These are phyloP conservation scores for Chroicocephalus ridibundus DNA, from an alignment of 2,113 vertebrate species.

Conservation along the genomic window DNA sequence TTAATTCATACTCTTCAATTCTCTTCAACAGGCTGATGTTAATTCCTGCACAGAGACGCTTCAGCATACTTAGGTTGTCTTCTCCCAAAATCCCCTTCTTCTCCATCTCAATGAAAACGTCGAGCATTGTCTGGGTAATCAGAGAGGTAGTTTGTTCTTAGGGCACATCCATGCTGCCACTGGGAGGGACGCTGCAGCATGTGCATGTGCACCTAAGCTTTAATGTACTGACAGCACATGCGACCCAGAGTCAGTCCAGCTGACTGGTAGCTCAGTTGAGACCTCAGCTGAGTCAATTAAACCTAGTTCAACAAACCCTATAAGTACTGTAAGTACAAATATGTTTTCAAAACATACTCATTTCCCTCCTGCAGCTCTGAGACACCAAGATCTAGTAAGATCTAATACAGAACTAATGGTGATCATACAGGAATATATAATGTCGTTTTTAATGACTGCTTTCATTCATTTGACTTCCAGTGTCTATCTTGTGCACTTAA, in stretches of 20 bases:
- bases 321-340: background rate
- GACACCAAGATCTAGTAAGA: background rate
- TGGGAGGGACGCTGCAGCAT: background rate
- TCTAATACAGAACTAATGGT: background rate
- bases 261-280: background rate
- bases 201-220: background rate
- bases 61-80: slow-evolving; percentile 52
- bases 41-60: slow-evolving; percentile 41
- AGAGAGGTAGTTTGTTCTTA: slow-evolving; percentile 28
- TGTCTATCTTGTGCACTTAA: background rate
- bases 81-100: slow-evolving; percentile 66
- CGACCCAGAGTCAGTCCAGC: background rate
- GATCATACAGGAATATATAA: background rate
- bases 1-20: slow-evolving; percentile 61
- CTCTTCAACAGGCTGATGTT: slow-evolving; percentile 58
- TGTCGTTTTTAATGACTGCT: background rate
- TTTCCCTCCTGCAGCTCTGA: background rate
- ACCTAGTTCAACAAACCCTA: background rate
- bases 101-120: slow-evolving; percentile 77
- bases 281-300: background rate
- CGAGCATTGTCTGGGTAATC: slow-evolving; percentile 66
- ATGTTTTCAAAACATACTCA: background rate
- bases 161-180: background rate
- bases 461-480: background rate
- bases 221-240: background rate